These are phyloP conservation scores for Anguilla obscura DNA, from an alignment of 2,797 vertebrate species.

Conservation along the genomic window DNA sequence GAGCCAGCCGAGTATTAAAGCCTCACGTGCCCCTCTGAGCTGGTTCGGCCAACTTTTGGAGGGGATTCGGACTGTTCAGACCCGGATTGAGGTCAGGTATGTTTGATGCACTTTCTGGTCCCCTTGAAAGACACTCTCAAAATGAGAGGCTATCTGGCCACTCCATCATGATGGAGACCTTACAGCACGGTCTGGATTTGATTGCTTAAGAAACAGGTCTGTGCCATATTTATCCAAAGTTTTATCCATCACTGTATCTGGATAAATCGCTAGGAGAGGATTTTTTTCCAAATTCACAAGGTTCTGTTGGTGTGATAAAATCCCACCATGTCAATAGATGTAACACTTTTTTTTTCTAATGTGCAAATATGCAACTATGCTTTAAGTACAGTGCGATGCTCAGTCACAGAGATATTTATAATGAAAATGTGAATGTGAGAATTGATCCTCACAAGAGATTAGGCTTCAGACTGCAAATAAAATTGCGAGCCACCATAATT, in stretches of 20 bases:
- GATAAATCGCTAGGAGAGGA: neutral
- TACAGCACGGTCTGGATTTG: neutral
- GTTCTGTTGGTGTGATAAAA: neutral
- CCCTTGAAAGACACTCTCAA: slow-evolving; percentile 11
- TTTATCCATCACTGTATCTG: neutral
- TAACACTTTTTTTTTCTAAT: neutral
- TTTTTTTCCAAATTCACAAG: neutral
- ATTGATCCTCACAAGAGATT: neutral
- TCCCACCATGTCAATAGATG: neutral
- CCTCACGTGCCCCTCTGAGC: slow-evolving; percentile 47
- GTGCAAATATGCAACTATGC: neutral
- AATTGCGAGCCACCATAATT: neutral
- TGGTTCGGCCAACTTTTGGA: slow-evolving; percentile 54
- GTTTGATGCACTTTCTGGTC: slow-evolving; percentile 17
- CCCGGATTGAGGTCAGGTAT: slow-evolving; percentile 71
- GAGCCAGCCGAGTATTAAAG: slow-evolving; percentile 68
- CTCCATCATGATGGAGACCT: neutral
- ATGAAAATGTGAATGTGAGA: neutral
- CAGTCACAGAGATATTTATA: neutral
- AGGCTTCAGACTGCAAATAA: neutral
- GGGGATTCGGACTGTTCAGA: slow-evolving; percentile 67
- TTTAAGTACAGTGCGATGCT: neutral
- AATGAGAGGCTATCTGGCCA: slow-evolving; percentile 35
- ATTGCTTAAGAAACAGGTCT: neutral
- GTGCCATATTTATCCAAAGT: neutral